Evolutionary conservation across 2,888 invertebrate genomes (phyloP).

Genomic region (Frankliniella intonsa): DNA sequence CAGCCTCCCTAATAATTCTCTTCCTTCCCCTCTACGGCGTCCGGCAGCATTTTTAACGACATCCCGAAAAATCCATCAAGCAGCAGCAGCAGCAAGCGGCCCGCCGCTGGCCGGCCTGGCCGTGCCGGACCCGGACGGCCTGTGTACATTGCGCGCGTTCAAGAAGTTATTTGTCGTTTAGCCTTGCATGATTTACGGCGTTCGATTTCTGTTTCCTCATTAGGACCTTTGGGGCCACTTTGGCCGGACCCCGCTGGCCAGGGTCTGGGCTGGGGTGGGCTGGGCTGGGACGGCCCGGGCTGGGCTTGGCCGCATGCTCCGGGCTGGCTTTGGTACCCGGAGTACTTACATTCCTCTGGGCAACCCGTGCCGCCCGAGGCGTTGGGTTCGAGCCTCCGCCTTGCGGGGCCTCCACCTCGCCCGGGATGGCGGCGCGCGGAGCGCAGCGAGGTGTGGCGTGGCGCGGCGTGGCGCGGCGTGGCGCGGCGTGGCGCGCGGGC

Average conservation of each 20-base stretch:
- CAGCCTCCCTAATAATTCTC: too few relatives aligned
- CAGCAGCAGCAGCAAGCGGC: background rate
- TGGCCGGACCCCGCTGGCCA: background rate
- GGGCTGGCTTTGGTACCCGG: background rate
- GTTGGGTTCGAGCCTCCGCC: conserved; percentile 22
- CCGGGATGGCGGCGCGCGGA: background rate
- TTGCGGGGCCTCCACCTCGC: background rate
- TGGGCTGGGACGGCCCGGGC: background rate
- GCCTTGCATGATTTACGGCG: conserved; percentile 13
- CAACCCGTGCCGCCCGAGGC: conserved; percentile 19
- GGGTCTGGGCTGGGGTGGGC: background rate
- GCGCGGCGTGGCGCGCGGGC: background rate
- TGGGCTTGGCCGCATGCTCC: background rate
- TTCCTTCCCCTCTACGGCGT: too few relatives aligned
- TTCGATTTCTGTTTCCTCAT: conserved; percentile 12
- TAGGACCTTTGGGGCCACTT: background rate
- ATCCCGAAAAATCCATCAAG: background rate
- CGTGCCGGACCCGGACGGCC: background rate
- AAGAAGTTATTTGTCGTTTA: conserved; percentile 10
- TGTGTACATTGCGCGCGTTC: conserved; percentile 13
- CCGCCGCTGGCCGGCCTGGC: background rate
- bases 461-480: background rate
- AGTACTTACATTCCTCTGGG: conserved; percentile 21
- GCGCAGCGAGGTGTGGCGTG: background rate
- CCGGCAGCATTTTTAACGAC: background rate